These are phyloP conservation scores for Lanistes nyassanus DNA, from an alignment of 1,140 invertebrate genomes.

Conservation along the genomic window DNA sequence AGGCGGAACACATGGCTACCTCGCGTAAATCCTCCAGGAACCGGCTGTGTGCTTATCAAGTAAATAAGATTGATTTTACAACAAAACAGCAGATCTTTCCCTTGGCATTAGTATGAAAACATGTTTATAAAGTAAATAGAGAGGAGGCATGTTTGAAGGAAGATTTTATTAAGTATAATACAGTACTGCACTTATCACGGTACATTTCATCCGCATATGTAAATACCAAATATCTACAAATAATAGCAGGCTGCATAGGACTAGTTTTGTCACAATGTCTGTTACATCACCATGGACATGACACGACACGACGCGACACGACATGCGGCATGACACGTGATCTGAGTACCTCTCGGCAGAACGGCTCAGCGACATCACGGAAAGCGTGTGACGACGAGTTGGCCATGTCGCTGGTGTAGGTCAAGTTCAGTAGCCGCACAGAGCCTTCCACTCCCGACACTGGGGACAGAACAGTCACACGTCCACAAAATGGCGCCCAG, in stretches of 20 bases:
- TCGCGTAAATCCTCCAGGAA: too few relatives aligned
- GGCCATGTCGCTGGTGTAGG: constrained; percentile 29
- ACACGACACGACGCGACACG: too few relatives aligned
- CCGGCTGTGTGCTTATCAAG: too few relatives aligned
- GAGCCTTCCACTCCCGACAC: constrained; percentile 11
- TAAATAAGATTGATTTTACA: too few relatives aligned
- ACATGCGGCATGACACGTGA: too few relatives aligned
- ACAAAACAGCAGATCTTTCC: too few relatives aligned
- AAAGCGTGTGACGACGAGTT: constrained; percentile 26
- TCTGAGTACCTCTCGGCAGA: constrained; percentile 31
- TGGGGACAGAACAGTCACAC: not conserved
- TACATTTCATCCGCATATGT: not conserved
- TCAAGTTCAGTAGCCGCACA: constrained; percentile 30
- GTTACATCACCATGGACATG: too few relatives aligned
- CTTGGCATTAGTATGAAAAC: too few relatives aligned
- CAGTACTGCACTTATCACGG: not conserved
- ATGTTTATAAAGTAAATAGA: too few relatives aligned
- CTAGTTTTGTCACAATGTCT: not conserved
- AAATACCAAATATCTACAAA: not conserved
- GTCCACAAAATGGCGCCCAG: not conserved
- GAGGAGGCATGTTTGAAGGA: too few relatives aligned
- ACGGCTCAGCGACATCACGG: constrained; percentile 23
- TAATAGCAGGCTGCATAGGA: not conserved
- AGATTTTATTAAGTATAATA: not conserved
- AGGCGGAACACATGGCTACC: too few relatives aligned